Evolutionary conservation across 2,888 invertebrate genomes (phyloP), one percentile per base, ranked within the genome.

Genomic region (Oscheius sp.): DNA sequence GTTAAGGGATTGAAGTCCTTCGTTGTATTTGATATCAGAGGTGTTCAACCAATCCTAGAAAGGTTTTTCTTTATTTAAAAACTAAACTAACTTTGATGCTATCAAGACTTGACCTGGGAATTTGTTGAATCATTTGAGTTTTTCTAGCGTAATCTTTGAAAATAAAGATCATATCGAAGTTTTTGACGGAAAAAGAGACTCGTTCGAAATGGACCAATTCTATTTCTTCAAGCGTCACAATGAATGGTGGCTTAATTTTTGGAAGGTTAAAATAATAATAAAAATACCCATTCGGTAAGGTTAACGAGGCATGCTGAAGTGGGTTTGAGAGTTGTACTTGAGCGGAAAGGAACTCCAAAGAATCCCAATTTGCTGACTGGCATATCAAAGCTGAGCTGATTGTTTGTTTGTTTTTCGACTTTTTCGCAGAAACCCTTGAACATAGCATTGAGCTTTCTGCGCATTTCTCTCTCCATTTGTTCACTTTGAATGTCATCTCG

Each of bases 111-210:
- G 93, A 93, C 96, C 97, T 97, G 0, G 98, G 97, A 86, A 99
- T 94, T n/a, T 97, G 95, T 87, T 96, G 96, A 2, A 99, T 93
- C 94, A 95, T 96, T 0, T 94, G 92, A 0, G 93, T 92, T 88
- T 96, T 96, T 84, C 92, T 91, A 58, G 91, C 90, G 87, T 99
- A 99, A 88, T 98, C 97, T 88, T 98, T 99, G 88, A 97, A 98
- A 58, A 99, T 94, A 87, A 98, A 97, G 74, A 98, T 94, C 95
- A 98, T 97, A 88, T 99, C 98, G 88, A 99, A 99, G 89, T 97
- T 98, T 89, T 97, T 95, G 82, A 99, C 89, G 86, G 96, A 96
- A 88, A 98, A 97, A 88, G 95, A 95, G 15, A 99, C 97, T 88
- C 98, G 91, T 89, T 99, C 98, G 88, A 99, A 99, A 88, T 99